These are phyloP conservation scores for Phortica okadai DNA, from an alignment of 2,888 invertebrate species.

Conservation along the genomic window DNA sequence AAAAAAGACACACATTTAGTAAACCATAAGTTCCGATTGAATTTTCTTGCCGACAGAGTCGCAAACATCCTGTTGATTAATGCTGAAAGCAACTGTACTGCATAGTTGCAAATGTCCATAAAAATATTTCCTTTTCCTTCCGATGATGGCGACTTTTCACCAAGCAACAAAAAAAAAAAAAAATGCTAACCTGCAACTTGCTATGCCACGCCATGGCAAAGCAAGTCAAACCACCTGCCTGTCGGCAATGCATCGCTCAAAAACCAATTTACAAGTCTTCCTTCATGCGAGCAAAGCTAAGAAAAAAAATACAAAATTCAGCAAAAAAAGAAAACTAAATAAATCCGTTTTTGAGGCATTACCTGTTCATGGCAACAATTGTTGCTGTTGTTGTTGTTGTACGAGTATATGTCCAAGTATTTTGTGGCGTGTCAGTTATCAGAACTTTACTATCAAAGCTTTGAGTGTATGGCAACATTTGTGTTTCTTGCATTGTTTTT, in stretches of 20 bases:
- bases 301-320: background rate
- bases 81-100: no score
- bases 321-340: no score
- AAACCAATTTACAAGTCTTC: slow-evolving; percentile 30
- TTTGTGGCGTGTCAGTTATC: slow-evolving; percentile 69
- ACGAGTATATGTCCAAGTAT: slow-evolving; percentile 29
- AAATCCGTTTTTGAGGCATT: slow-evolving; percentile 18
- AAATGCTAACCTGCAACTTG: background rate
- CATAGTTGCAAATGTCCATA: no score
- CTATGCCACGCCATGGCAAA: background rate
- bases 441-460: slow-evolving; percentile 55
- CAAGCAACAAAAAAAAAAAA: no score
- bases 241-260: slow-evolving; percentile 7
- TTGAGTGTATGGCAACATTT: slow-evolving; percentile 33
- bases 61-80: no score
- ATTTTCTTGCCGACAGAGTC: no score
- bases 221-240: background rate
- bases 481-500: slow-evolving; percentile 23
- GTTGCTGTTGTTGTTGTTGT: slow-evolving; percentile 39
- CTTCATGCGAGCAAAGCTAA: slow-evolving; percentile 15
- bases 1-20: no score
- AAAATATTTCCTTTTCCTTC: no score
- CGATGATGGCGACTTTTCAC: no score
- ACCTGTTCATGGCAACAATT: slow-evolving; percentile 32
- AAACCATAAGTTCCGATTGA: no score